phyloP scores from a whole-genome alignment of 2,113 vertebrate genomes.

The Megaceryle torquata region DNA sequence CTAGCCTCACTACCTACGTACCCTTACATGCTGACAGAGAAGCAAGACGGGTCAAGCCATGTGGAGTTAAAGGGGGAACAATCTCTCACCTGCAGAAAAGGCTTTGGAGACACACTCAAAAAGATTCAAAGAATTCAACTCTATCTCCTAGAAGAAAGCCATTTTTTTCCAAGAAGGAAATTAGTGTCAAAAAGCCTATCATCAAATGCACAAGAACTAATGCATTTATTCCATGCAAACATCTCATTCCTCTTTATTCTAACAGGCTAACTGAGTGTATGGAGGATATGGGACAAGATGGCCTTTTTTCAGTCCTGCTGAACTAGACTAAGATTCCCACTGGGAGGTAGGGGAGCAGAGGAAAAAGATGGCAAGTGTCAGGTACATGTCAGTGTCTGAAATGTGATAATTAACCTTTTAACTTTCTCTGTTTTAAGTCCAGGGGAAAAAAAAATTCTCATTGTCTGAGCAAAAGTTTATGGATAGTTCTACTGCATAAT shows the following conservation, averaged over 20 bases:
- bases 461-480: neutral
- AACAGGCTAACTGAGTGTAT: neutral
- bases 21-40: neutral
- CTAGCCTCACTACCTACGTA: neutral
- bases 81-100: neutral
- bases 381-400: neutral
- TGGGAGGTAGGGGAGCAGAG: neutral
- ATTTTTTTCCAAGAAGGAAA: neutral
- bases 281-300: neutral
- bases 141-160: neutral
- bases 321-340: neutral
- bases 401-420: neutral
- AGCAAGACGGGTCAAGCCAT: neutral
- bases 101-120: neutral
- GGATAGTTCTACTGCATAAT: neutral
- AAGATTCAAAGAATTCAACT: neutral
- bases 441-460: neutral
- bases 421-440: neutral
- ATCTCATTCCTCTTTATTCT: neutral
- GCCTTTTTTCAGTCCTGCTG: neutral
- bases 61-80: neutral
- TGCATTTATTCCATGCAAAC: neutral
- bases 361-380: neutral
- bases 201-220: neutral
- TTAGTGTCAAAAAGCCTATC: neutral